Percentiles rank a stretch among this genome's conserved stretches.
Evolutionary conservation across 2,113 vertebrate genomes (phyloP).

Genomic region (Lagopus leucura): DNA sequence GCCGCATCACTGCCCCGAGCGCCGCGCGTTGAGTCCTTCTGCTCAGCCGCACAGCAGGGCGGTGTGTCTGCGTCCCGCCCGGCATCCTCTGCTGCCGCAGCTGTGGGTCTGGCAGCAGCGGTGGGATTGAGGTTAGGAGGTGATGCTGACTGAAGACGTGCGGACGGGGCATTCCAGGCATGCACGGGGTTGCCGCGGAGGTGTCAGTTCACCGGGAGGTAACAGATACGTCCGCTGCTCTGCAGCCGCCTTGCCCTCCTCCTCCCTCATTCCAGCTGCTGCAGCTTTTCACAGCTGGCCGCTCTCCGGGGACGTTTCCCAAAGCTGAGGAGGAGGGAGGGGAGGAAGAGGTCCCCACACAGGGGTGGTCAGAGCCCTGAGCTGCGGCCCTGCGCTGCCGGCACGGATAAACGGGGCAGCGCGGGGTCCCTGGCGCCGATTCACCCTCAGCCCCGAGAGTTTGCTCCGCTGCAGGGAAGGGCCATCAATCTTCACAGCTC

Average conservation of each 20-base stretch:
- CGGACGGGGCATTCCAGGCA: constrained; percentile 65
- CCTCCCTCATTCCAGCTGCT: constrained; percentile 75
- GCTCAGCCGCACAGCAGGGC: neutral
- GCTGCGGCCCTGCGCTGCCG: neutral
- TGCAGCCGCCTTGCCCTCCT: constrained; percentile 29
- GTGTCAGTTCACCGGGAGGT: constrained; percentile 71
- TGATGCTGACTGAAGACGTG: constrained; percentile 67
- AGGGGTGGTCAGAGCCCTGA: neutral
- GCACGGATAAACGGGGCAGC: neutral
- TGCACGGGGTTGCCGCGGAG: constrained; percentile 50
- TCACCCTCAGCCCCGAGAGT: neutral
- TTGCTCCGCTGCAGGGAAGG: constrained; percentile 28
- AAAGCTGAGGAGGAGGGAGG: constrained; percentile 44
- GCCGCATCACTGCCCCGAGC: neutral
- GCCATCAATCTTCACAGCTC: constrained; percentile 53
- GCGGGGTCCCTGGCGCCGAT: constrained; percentile 42
- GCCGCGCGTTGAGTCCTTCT: neutral
- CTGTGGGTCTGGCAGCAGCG: constrained; percentile 36
- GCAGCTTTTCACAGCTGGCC: constrained; percentile 72
- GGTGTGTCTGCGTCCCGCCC: neutral
- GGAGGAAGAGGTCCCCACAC: neutral
- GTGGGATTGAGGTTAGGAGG: constrained; percentile 43
- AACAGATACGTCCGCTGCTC: constrained; percentile 59
- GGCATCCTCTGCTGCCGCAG: constrained; percentile 35
- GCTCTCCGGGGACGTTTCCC: constrained; percentile 69